Evolutionary conservation across 1,140 invertebrate genomes (phyloP), one percentile per base, ranked within the genome.

Genomic region (Trypoxylus dichotomus): DNA sequence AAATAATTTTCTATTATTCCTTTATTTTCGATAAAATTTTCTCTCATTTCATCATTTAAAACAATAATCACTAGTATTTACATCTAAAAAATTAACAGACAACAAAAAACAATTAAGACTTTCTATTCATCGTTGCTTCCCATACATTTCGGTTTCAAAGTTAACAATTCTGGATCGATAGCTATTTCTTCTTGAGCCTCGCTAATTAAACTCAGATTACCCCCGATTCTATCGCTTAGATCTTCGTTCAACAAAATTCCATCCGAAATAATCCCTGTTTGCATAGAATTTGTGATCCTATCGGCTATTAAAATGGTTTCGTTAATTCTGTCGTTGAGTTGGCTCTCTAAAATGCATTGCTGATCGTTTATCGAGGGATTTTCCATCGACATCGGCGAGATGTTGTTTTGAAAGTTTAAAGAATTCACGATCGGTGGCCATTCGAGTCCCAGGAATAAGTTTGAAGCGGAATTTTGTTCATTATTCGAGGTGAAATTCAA

Each of bases 91-190:
- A 54, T 5, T 54, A 54, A 58, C 13, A n/a, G n/a, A n/a, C n/a
- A n/a, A n/a, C n/a, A n/a, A n/a, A n/a, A n/a, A 68, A 68, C 60
- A 68, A 68, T 29, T 2, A 10, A 11, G 10, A 27, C 13, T 2
- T 27, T 68, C 32, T 41, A 74, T 41, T 74, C 72, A 41, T 74
- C 72, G n/a, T 6, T 41, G 41, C 19, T 74, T 13, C 41, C 74
- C 27, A 75, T 11, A 54, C 19, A 54, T 54, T 75, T 79, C 10
- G 84, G 82, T 74, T 83, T 85, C 42, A 85, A 79, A 15, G 84
- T 85, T 21, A 85, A 76, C 68, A 85, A 77, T 78, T 85, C 84
- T 3, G 83, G 82, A 82, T 85, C 84, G 13, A 85, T 85, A 2
- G 79, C 77, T 47, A 85, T 83, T 43, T 84, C 81, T 15, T 74